Base-by-base conservation (phyloP, 2,888 invertebrate species). In the Griposia aprilina region DNA sequence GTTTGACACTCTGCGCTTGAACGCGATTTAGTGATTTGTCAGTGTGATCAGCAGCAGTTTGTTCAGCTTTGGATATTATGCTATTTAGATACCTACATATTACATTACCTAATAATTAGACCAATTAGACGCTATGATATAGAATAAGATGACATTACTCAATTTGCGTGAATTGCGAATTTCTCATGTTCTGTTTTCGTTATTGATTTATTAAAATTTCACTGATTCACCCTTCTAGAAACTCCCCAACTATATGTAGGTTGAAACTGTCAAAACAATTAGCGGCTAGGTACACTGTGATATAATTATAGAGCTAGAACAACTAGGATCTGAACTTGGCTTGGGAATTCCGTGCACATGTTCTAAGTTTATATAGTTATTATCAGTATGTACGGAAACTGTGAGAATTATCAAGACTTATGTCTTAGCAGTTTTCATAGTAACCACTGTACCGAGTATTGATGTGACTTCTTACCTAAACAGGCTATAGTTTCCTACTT, bases 231-330 rank as follows among this genome's bases (percentile, higher is more conserved):
- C 26, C 36, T 55, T 23, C 17, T 55, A 48, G 52, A 81, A 60
- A 74, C 23, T 59, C 10, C 59, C 23, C 1, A 45, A 77, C 68
- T 77, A 30, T 45, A 26, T 59, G 41, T 41, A 15, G 20, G 45
- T 55, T 62, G 66, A 36, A 83, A 83, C 68, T 78, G 84, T 83
- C 80, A 36, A 52, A 79, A 78, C 59, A 59, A 83, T 83, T 69
- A 59, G 52, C 23, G 30, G 15, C 13, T 78, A 48, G 41, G 23
- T 50, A 50, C 13, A 52, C 50, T 48, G 1, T 55, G 23, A 50
- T 57, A 26, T 74, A 48, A 48, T 36, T 59, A 66, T 26, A 55
- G 23, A 15, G 23, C 48, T 50, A 26, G 50, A 63, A 63, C 50
- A 62, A 78, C 30, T 57, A 41, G n/a, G 17, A 83, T 66, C 48